Percentiles rank a stretch among this genome's conserved stretches.
phyloP scores from a whole-genome alignment of 2,113 vertebrate genomes.

The Australoheros scitulus region DNA sequence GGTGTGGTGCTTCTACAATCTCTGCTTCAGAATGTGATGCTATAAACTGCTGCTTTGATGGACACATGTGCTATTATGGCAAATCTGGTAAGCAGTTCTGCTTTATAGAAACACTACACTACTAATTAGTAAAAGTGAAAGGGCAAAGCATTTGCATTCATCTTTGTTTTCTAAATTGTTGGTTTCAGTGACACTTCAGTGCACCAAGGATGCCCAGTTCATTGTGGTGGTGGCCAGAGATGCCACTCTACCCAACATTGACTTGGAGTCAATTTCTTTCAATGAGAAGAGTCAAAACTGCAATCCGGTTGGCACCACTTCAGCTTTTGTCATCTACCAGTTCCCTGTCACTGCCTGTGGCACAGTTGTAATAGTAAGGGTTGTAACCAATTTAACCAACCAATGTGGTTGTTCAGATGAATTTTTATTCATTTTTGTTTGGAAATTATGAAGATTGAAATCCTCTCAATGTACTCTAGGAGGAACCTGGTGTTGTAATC shows the following conservation, averaged over 20 bases:
- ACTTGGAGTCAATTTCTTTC: constrained; percentile 52
- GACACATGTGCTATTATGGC: constrained; percentile 60
- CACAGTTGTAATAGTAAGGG: constrained; percentile 52
- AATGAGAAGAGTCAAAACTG: constrained; percentile 20
- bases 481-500: constrained; percentile 50
- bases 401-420: neutral
- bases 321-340: constrained; percentile 70
- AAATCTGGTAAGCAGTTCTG: constrained; percentile 49
- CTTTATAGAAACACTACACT: too few species aligned
- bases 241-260: constrained; percentile 63
- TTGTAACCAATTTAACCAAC: neutral
- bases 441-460: neutral
- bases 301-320: constrained; percentile 28
- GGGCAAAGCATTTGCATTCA: neutral
- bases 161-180: neutral
- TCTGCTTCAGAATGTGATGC: neutral
- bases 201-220: constrained; percentile 70
- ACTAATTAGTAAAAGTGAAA: neutral
- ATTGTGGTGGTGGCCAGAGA: constrained; percentile 68
- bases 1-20: constrained; percentile 22
- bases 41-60: constrained; percentile 67
- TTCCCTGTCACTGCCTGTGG: constrained; percentile 71
- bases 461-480: constrained; percentile 47
- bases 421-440: neutral
- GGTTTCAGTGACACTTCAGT: constrained; percentile 74